Conservation (phyloP, 2,797 vertebrate species). For the Astyanax mexicanus region DNA sequence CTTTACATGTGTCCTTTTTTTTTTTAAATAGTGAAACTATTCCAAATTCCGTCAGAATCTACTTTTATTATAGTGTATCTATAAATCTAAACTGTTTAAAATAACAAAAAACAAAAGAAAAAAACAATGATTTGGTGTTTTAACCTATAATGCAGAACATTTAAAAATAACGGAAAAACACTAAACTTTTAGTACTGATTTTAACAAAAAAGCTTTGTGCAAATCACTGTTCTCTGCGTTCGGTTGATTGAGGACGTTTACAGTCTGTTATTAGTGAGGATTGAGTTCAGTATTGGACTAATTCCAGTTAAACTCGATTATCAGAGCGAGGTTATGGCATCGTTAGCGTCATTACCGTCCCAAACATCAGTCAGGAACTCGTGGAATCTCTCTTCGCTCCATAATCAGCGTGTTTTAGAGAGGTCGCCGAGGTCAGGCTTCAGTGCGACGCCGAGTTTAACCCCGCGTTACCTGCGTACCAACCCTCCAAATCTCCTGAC, state of each 20-base stretch:
- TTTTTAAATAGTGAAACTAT: neutral
- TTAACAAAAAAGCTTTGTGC: too few relatives aligned
- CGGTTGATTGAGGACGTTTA: too few relatives aligned
- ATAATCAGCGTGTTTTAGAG: neutral
- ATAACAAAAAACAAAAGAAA: too few relatives aligned
- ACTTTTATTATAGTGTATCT: neutral
- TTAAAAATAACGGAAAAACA: too few relatives aligned
- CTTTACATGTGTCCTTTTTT: neutral
- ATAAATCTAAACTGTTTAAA: neutral
- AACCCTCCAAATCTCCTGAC: constrained; percentile 70
- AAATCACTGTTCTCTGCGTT: too few relatives aligned
- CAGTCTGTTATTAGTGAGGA: neutral
- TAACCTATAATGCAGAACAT: too few relatives aligned
- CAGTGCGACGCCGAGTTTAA: constrained; percentile 49
- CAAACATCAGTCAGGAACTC: neutral
- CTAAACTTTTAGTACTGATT: too few relatives aligned
- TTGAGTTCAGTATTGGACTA: neutral
- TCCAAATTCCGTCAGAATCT: neutral
- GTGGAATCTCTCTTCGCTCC: neutral
- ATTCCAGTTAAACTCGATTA: neutral
- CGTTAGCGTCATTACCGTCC: neutral
- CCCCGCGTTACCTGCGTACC: constrained; percentile 64
- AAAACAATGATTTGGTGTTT: too few relatives aligned
- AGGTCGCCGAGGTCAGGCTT: constrained; percentile 31
- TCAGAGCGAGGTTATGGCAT: neutral